These are phyloP conservation scores for Pseudoips prasinana DNA, from an alignment of 2,888 invertebrate species.

Conservation along the genomic window DNA sequence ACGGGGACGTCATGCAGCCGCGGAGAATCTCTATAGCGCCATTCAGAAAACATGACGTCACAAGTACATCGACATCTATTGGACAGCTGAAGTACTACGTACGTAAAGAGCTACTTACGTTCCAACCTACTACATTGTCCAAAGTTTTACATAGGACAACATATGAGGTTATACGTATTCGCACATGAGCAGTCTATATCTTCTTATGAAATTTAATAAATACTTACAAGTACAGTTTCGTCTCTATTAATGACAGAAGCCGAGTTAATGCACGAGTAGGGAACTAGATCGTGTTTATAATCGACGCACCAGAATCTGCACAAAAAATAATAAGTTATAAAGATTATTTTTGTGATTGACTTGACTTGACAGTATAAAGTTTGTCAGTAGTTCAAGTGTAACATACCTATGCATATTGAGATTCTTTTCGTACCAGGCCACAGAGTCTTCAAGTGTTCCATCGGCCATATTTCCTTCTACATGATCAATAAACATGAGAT, in stretches of 20 bases:
- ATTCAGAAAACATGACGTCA: constrained; percentile 19
- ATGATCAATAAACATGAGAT: constrained; percentile 95
- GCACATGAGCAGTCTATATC: no score
- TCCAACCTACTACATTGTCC: no score
- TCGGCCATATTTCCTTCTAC: constrained; percentile 98
- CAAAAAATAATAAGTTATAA: no score
- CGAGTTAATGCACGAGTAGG: constrained; percentile 96
- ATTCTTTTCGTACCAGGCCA: constrained; percentile 89
- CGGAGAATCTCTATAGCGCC: constrained; percentile 30
- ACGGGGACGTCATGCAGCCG: constrained; percentile 10
- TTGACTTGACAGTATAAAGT: no score
- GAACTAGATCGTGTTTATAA: constrained; percentile 95
- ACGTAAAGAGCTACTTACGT: constrained; percentile 1
- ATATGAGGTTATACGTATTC: no score
- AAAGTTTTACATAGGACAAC: no score
- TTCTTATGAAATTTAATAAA: no score
- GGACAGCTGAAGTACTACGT: neutral
- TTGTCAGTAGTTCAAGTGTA: no score
- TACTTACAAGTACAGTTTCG: constrained; percentile 92
- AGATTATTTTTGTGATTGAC: no score
- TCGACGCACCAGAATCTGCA: constrained; percentile 98
- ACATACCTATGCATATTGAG: constrained; percentile 83
- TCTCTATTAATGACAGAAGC: constrained; percentile 98
- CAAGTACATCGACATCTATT: constrained; percentile 18
- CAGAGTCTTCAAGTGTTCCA: constrained; percentile 91